Conservation (phyloP, 2,797 vertebrate genomes). For the Hoplostethus mediterraneus region DNA sequence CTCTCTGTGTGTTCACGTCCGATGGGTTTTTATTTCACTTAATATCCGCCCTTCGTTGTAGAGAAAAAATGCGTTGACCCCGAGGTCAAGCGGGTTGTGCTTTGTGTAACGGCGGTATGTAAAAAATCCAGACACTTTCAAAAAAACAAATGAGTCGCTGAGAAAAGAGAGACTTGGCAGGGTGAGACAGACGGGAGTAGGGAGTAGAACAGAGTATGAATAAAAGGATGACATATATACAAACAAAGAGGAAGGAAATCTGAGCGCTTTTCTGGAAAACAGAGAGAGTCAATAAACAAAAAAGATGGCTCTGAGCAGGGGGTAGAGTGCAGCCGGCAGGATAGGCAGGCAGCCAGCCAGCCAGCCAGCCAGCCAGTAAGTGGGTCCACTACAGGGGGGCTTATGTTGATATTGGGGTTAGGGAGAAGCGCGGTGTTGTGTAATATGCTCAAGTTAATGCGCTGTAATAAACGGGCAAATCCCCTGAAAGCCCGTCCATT, state of each 20-base stretch:
- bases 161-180: constrained; percentile 49
- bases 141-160: constrained; percentile 64
- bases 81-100: constrained; percentile 33
- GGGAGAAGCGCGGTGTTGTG: constrained; percentile 62
- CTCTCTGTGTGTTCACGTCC: constrained; percentile 22
- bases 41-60: constrained; percentile 16
- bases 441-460: constrained; percentile 77
- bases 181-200: constrained; percentile 49
- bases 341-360: constrained; percentile 35
- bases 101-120: constrained; percentile 43
- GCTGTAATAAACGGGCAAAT: constrained; percentile 77
- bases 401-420: constrained; percentile 69
- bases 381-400: constrained; percentile 58
- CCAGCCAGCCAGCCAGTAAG: constrained; percentile 54
- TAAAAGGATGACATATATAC: constrained; percentile 45
- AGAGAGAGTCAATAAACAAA: constrained; percentile 48
- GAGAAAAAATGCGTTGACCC: constrained; percentile 32
- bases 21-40: constrained; percentile 29
- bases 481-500: constrained; percentile 71
- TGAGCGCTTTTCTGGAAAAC: constrained; percentile 27
- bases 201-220: constrained; percentile 41
- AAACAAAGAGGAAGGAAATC: constrained; percentile 33
- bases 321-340: constrained; percentile 29
- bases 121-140: constrained; percentile 53
- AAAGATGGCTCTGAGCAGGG: constrained; percentile 34